Percentiles rank a stretch among this genome's conserved stretches.
phyloP scores from a whole-genome alignment of 2,113 vertebrate genomes.

The Neotoma lepida region DNA sequence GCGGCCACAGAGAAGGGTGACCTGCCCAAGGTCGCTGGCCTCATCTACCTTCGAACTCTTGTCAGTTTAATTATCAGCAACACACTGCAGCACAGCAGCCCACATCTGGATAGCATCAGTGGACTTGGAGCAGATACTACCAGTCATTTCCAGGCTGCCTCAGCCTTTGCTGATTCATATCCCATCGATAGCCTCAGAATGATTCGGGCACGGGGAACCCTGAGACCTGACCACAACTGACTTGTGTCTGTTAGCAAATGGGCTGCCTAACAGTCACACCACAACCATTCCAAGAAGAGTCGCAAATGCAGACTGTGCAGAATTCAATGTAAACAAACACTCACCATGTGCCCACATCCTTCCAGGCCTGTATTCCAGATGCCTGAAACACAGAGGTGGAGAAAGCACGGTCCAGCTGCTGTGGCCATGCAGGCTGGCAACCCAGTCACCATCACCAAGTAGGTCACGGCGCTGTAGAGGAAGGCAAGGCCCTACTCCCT shows the following conservation, averaged over 20 bases:
- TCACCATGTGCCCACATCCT: not conserved
- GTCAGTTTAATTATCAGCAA: not conserved
- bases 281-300: not conserved
- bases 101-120: slow-evolving; percentile 66
- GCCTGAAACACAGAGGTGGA: not conserved
- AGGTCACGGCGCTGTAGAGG: not conserved
- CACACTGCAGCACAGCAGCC: not conserved
- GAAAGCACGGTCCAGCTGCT: not conserved
- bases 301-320: not conserved
- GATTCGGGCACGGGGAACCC: not conserved
- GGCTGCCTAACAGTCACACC: not conserved
- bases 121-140: not conserved
- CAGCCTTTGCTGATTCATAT: slow-evolving; percentile 16
- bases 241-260: slow-evolving; percentile 24
- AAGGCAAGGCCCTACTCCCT: not conserved
- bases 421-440: not conserved
- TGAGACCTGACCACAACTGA: slow-evolving; percentile 3
- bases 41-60: not conserved
- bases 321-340: not conserved
- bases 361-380: not conserved
- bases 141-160: not conserved
- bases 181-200: not conserved
- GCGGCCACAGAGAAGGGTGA: not conserved
- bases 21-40: not conserved
- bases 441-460: fast-evolving